These are phyloP conservation scores for Drosophila malerkotliana DNA, from an alignment of 1,140 invertebrate species.

Conservation along the genomic window DNA sequence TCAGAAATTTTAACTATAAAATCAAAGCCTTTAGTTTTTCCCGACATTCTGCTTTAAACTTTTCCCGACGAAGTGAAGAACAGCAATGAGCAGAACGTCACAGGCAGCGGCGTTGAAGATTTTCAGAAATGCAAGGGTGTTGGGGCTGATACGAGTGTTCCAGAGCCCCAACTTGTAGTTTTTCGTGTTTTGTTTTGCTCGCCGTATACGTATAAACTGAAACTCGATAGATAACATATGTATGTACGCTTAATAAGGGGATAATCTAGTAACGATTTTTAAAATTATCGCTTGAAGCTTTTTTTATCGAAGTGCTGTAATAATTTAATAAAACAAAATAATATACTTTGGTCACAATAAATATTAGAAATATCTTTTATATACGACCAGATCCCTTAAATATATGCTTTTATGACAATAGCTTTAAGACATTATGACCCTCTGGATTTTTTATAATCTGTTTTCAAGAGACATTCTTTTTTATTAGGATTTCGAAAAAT, in stretches of 20 bases:
- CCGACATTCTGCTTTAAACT: constrained; percentile 56
- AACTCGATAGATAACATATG: neutral
- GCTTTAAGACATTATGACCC: no score
- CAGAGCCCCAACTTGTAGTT: neutral
- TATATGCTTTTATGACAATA: no score
- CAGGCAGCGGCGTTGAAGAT: constrained; percentile 21
- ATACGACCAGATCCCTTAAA: no score
- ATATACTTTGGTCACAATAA: no score
- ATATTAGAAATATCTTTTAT: no score
- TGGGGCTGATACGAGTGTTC: neutral
- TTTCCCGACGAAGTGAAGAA: constrained; percentile 33
- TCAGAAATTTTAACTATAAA: constrained; percentile 78
- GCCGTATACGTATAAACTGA: constrained; percentile 29
- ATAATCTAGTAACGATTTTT: neutral
- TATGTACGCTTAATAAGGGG: neutral
- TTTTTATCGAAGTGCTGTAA: no score
- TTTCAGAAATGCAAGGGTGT: constrained; percentile 34
- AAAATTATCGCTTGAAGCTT: neutral
- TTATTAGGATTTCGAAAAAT: no score
- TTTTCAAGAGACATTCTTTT: no score
- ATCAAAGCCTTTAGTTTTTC: constrained; percentile 78
- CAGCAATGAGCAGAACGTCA: constrained; percentile 12
- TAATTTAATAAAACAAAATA: no score
- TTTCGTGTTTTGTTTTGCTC: constrained; percentile 60
- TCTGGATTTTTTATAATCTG: no score